phyloP scores from a whole-genome alignment of 2,888 invertebrate genomes.

The Cactoblastis cactorum region DNA sequence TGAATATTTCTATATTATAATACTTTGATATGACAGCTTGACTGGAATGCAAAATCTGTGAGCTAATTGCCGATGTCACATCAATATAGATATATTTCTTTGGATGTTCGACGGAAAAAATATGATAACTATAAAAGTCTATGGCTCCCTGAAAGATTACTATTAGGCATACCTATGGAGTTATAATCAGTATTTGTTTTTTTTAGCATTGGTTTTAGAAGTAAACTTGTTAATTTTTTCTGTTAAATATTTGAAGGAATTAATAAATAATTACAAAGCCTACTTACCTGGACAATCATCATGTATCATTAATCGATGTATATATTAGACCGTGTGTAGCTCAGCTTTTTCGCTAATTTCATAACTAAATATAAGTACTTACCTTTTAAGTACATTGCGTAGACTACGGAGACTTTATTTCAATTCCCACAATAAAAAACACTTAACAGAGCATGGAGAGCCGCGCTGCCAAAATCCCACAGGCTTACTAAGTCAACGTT shows the following conservation, averaged over 20 bases:
- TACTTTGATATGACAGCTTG: constrained; percentile 11
- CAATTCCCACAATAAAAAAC: constrained; percentile 46
- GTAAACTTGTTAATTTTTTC: no score
- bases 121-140: no score
- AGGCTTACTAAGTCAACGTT: constrained; percentile 60
- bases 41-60: constrained; percentile 10
- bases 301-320: no score
- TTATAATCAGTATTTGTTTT: no score
- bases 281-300: no score
- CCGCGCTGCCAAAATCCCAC: constrained; percentile 57
- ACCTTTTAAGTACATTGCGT: constrained; percentile 13
- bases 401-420: constrained; percentile 28
- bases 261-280: no score
- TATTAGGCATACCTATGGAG: no score
- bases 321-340: not conserved
- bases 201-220: no score
- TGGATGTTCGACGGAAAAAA: no score
- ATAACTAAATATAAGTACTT: not conserved
- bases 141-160: no score
- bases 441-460: constrained; percentile 48
- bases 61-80: not conserved
- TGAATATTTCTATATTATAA: constrained; percentile 35
- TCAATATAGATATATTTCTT: not conserved
- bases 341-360: not conserved
- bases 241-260: no score